Conservation (phyloP, 1,140 invertebrate species). For the Doryteuthis pealeii region DNA sequence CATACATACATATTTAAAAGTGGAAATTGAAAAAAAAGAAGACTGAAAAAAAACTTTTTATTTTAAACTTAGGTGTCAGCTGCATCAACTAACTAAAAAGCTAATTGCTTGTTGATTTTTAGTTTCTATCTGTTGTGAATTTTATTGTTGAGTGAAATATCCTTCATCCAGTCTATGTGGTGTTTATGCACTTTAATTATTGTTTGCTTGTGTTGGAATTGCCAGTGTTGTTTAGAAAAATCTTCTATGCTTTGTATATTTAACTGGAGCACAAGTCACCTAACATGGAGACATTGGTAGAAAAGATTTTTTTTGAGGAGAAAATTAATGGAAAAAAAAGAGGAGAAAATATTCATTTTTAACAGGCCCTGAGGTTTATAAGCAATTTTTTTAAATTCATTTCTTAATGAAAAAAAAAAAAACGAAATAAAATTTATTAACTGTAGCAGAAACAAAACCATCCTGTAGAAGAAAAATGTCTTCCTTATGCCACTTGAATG, state of each 20-base stretch:
- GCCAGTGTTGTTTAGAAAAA: constrained; percentile 8
- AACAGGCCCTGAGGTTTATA: too few species aligned
- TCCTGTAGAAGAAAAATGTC: too few species aligned
- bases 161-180: not conserved
- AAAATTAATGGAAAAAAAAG: too few species aligned
- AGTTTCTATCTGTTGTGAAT: constrained; percentile 5
- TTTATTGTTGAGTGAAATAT: constrained; percentile 8
- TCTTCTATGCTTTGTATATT: not conserved
- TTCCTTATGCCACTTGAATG: too few species aligned
- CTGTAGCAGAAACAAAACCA: too few species aligned
- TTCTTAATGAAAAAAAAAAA: too few species aligned
- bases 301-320: not conserved
- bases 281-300: not conserved
- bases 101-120: constrained; percentile 3
- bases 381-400: too few species aligned
- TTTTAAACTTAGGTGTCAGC: not conserved
- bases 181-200: constrained; percentile 6
- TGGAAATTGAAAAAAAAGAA: not conserved
- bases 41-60: not conserved
- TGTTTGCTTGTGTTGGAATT: constrained; percentile 6
- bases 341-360: too few species aligned
- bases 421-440: too few species aligned
- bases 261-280: constrained; percentile 1
- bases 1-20: not conserved
- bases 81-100: constrained; percentile 3